Evolutionary conservation across 2,888 invertebrate genomes (phyloP).

Genomic region (Alentia gelatinosa): DNA sequence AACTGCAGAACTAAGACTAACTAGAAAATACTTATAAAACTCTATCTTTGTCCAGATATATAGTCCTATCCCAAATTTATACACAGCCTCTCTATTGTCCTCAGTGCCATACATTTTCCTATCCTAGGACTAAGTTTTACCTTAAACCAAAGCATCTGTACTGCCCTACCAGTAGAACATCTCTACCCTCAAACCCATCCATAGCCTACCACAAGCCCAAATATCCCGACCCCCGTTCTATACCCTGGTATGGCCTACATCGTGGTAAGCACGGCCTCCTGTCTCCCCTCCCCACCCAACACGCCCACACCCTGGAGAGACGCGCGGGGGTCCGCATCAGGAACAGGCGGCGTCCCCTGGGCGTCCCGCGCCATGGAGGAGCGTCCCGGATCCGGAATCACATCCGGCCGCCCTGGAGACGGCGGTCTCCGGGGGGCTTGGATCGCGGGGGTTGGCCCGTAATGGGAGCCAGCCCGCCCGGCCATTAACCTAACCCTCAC

Average conservation of each 20-base stretch:
- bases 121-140: no score
- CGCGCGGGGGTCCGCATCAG: neutral
- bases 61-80: no score
- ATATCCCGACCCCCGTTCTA: no score
- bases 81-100: no score
- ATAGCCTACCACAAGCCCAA: no score
- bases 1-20: no score
- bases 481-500: constrained; percentile 53
- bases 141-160: no score
- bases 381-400: constrained; percentile 10
- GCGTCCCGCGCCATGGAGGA: constrained; percentile 5
- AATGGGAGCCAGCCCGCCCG: neutral
- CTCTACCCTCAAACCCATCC: no score
- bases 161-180: no score
- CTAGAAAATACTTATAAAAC: no score
- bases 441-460: neutral
- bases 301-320: neutral
- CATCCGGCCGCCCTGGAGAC: neutral
- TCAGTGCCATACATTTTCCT: no score
- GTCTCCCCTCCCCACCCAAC: neutral
- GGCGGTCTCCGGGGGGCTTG: neutral
- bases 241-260: neutral
- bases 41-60: no score
- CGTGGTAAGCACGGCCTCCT: neutral
- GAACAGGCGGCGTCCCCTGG: neutral